These are phyloP conservation scores for Labia minor DNA, from an alignment of 2,888 invertebrate species.

Conservation along the genomic window DNA sequence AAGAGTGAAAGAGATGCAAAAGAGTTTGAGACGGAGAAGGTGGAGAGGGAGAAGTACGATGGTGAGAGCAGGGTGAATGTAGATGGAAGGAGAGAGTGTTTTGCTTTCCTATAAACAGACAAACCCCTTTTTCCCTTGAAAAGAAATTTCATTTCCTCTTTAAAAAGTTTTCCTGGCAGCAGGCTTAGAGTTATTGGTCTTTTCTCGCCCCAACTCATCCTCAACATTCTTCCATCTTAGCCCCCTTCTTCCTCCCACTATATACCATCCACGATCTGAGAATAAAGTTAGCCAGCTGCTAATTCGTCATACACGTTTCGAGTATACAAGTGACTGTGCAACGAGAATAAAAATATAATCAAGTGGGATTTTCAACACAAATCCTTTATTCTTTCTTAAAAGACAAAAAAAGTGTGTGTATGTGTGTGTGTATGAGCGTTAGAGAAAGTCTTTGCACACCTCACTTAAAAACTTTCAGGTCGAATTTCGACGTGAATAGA, in stretches of 20 bases:
- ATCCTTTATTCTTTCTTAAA: not conserved
- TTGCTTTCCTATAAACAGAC: not conserved
- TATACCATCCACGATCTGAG: not conserved
- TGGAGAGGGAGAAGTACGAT: no score
- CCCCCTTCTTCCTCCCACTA: not conserved
- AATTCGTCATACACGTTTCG: not conserved
- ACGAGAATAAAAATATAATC: slow-evolving; percentile 3
- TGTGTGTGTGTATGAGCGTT: no score
- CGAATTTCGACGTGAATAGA: not conserved
- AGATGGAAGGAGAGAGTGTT: no score
- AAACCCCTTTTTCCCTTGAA: slow-evolving; percentile 1
- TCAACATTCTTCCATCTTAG: no score
- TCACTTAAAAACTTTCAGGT: not conserved
- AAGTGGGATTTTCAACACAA: slow-evolving; percentile 7
- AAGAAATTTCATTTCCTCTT: slow-evolving; percentile 13
- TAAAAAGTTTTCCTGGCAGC: not conserved
- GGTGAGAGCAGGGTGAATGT: no score
- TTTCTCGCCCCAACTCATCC: not conserved
- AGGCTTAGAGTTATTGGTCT: not conserved
- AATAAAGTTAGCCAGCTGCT: not conserved
- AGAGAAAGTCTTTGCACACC: not conserved
- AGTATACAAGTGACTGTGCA: not conserved
- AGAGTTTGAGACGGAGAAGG: no score
- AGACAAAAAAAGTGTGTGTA: no score
- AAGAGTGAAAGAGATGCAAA: no score